Evolutionary conservation across 2,797 vertebrate genomes (phyloP).

Genomic region (Morelia viridis): DNA sequence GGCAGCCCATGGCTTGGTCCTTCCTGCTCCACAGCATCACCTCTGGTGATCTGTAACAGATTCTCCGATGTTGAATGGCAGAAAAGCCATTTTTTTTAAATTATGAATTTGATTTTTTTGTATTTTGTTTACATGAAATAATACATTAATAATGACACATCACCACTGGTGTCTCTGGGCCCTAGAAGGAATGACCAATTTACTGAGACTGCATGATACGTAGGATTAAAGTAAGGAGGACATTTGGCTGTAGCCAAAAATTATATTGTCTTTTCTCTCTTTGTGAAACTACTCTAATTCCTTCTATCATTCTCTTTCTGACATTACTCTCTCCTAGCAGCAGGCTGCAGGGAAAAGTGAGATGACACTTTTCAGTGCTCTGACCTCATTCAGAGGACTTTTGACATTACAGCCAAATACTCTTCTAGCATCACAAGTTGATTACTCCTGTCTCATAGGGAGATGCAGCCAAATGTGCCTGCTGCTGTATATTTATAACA

Average conservation of each 20-base stretch:
- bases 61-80: background rate
- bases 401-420: background rate
- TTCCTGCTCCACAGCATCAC: background rate
- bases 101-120: background rate
- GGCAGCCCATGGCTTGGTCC: background rate
- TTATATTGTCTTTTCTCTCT: background rate
- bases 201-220: background rate
- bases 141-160: no score
- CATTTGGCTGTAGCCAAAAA: background rate
- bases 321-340: background rate
- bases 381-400: background rate
- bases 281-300: background rate
- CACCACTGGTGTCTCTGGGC: background rate
- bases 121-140: background rate
- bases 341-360: background rate
- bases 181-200: background rate
- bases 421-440: background rate
- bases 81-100: background rate
- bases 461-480: background rate
- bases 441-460: background rate
- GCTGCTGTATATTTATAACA: background rate
- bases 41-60: background rate
- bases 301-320: background rate
- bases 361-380: background rate
- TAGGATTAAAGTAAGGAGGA: background rate